Percentiles rank a stretch among this genome's conserved stretches.
Evolutionary conservation across 2,888 invertebrate species (phyloP).

Genomic region (Cantharis nigra): DNA sequence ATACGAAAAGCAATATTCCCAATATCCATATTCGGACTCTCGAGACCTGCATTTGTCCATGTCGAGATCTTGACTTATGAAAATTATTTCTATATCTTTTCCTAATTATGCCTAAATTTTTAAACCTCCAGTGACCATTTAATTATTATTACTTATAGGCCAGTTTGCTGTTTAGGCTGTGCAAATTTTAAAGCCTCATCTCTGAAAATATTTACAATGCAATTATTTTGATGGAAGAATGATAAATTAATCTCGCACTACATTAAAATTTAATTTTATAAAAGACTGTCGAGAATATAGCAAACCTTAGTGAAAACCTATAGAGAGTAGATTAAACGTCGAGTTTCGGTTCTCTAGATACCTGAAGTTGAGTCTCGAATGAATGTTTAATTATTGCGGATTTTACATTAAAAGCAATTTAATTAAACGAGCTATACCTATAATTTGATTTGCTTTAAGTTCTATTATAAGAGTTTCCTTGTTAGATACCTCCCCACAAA

Average conservation of each 20-base stretch:
- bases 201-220: neutral
- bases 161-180: neutral
- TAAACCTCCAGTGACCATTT: neutral
- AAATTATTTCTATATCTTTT: conserved; percentile 18
- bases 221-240: neutral
- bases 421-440: neutral
- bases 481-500: neutral
- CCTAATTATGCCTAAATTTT: conserved; percentile 17
- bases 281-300: neutral
- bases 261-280: neutral
- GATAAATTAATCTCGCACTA: neutral
- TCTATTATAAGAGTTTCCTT: neutral
- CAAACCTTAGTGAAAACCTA: neutral
- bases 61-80: conserved; percentile 18
- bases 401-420: neutral
- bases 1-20: conserved; percentile 52
- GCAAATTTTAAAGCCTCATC: neutral
- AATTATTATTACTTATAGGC: neutral
- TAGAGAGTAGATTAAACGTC: neutral
- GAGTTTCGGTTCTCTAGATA: neutral
- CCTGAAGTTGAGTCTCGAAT: neutral
- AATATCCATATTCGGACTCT: conserved; percentile 56
- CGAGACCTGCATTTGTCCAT: conserved; percentile 39
- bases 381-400: neutral
- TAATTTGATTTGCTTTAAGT: neutral